Evolutionary conservation across 2,888 invertebrate genomes (phyloP).

Genomic region (Carabus problematicus): DNA sequence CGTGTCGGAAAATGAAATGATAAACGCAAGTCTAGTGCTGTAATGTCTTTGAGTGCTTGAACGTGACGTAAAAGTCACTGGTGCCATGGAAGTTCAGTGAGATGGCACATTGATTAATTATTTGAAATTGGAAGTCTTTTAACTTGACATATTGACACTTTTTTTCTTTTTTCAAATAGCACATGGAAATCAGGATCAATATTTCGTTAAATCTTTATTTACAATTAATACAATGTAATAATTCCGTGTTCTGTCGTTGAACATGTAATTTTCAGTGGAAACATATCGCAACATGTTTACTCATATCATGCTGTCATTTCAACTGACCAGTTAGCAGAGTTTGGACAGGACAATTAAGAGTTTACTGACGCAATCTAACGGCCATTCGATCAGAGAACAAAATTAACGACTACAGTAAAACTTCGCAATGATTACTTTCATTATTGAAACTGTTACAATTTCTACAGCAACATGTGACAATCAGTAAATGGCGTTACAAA

Average conservation of each 20-base stretch:
- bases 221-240: too few species aligned
- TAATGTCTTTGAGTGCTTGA: constrained; percentile 8
- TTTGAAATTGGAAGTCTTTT: too few species aligned
- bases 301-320: constrained; percentile 20
- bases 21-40: background rate
- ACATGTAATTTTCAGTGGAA: background rate
- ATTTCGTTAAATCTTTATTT: too few species aligned
- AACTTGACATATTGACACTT: too few species aligned
- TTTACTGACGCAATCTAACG: constrained; percentile 1
- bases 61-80: background rate
- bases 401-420: too few species aligned
- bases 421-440: too few species aligned
- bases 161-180: too few species aligned
- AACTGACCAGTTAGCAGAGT: constrained; percentile 2
- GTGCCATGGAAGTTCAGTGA: background rate
- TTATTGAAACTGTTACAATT: too few species aligned
- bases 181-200: too few species aligned
- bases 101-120: too few species aligned
- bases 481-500: too few species aligned
- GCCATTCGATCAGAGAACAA: background rate
- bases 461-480: too few species aligned
- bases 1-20: constrained; percentile 26
- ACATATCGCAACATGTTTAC: background rate
- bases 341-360: constrained; percentile 26
- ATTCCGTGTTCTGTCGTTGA: background rate